A percentile compares a stretch with the other conserved stretches of the same genome.
Evolutionary conservation across 2,888 invertebrate species (phyloP).

Genomic region (Caenorhabditis sp.): DNA sequence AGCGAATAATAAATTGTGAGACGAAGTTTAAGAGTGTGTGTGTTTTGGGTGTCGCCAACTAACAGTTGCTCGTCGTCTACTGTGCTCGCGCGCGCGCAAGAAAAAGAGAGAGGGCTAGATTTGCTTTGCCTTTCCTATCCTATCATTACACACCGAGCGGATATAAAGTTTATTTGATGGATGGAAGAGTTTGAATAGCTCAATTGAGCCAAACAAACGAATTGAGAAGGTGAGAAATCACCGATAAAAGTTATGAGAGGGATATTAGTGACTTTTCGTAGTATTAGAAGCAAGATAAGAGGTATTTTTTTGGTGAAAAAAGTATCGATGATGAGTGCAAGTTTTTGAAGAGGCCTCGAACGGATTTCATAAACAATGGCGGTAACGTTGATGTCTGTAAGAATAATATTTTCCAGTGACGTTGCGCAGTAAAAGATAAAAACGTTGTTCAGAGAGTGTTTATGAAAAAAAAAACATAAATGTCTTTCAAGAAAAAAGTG

Average conservation of each 20-base stretch:
- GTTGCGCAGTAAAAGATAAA: too few relatives aligned
- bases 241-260: too few relatives aligned
- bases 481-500: too few relatives aligned
- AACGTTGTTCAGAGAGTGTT: too few relatives aligned
- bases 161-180: slow-evolving; percentile 1
- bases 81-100: neutral
- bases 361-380: neutral
- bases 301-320: neutral
- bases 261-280: too few relatives aligned
- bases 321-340: neutral
- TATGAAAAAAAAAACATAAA: too few relatives aligned
- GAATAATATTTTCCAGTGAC: neutral
- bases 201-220: neutral
- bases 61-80: neutral
- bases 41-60: neutral
- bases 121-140: neutral
- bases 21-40: neutral
- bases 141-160: slow-evolving; percentile 6
- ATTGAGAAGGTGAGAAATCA: neutral
- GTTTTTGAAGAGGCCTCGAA: neutral
- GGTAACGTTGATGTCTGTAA: neutral
- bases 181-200: neutral
- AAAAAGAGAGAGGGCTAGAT: neutral
- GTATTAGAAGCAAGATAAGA: neutral
- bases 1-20: neutral